Conservation (phyloP, 1,140 invertebrate species). For the Phortica variegata region DNA sequence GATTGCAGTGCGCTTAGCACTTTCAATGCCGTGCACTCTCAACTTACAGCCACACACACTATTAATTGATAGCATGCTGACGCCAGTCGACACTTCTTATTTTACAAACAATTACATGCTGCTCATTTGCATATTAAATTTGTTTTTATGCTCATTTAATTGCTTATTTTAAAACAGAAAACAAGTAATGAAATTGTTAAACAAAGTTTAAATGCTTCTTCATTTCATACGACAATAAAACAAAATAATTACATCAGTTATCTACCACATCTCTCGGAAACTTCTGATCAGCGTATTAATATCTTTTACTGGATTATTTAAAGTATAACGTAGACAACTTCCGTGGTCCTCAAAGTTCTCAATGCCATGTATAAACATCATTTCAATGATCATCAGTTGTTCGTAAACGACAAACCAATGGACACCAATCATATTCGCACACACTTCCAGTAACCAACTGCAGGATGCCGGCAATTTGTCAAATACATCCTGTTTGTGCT, state of each 20-base stretch:
- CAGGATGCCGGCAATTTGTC: conserved; percentile 58
- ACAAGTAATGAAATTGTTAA: no score
- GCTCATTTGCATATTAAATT: no score
- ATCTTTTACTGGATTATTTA: conserved; percentile 30
- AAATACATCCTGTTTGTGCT: conserved; percentile 41
- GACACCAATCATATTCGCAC: conserved; percentile 58
- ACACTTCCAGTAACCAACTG: conserved; percentile 60
- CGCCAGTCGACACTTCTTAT: no score
- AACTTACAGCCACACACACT: no score
- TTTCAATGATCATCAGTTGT: conserved; percentile 54
- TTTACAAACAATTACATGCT: no score
- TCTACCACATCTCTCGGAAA: conserved; percentile 37
- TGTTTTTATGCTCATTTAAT: no score
- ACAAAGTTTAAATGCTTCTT: no score
- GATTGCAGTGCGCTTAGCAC: no score
- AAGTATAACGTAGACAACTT: conserved; percentile 26
- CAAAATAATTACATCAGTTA: conserved; percentile 1
- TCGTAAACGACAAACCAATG: conserved; percentile 57
- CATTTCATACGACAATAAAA: not conserved
- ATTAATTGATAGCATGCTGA: no score
- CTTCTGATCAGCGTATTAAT: conserved; percentile 21
- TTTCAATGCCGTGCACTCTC: no score
- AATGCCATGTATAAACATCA: conserved; percentile 42
- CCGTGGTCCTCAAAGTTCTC: conserved; percentile 26
- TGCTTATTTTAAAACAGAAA: no score